These are phyloP conservation scores for Limnothrissa miodon DNA, from an alignment of 2,113 vertebrate species.

Conservation along the genomic window DNA sequence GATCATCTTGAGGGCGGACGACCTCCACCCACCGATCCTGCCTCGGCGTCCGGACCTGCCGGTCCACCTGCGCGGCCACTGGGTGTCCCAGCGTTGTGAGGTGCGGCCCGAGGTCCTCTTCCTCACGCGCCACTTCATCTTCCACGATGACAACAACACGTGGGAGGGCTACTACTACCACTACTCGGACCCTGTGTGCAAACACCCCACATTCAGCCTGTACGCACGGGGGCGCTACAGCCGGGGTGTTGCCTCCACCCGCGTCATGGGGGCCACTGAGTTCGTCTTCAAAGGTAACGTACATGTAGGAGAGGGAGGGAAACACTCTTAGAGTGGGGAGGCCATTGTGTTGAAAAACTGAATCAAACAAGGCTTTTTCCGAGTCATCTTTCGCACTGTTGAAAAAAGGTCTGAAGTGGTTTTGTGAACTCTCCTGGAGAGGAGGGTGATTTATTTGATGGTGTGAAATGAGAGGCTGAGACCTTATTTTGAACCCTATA, in stretches of 20 bases:
- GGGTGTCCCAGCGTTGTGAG: constrained; percentile 95
- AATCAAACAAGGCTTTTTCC: too few species aligned
- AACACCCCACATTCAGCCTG: constrained; percentile 93
- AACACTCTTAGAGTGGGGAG: background rate
- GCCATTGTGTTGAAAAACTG: background rate
- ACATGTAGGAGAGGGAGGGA: background rate
- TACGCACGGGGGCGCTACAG: constrained; percentile 92
- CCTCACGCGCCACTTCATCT: constrained; percentile 93
- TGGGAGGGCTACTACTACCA: constrained; percentile 98
- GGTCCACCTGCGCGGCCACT: constrained; percentile 87
- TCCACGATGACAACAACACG: constrained; percentile 92
- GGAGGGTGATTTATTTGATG: too few species aligned
- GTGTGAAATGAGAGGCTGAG: too few species aligned
- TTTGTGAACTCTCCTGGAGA: too few species aligned
- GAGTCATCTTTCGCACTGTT: background rate
- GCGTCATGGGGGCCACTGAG: constrained; percentile 88
- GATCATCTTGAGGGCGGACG: constrained; percentile 86
- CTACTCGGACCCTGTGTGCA: constrained; percentile 94
- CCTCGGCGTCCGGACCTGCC: constrained; percentile 83
- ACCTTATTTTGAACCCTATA: background rate
- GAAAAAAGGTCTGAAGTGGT: background rate
- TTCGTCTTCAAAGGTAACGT: constrained; percentile 92
- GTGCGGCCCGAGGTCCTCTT: constrained; percentile 94
- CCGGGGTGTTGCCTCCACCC: constrained; percentile 81
- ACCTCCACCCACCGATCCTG: constrained; percentile 86